A percentile compares a stretch with the other conserved stretches of the same genome.
phyloP scores from a whole-genome alignment of 1,140 invertebrate genomes.

The Apocrypta bakeri region DNA sequence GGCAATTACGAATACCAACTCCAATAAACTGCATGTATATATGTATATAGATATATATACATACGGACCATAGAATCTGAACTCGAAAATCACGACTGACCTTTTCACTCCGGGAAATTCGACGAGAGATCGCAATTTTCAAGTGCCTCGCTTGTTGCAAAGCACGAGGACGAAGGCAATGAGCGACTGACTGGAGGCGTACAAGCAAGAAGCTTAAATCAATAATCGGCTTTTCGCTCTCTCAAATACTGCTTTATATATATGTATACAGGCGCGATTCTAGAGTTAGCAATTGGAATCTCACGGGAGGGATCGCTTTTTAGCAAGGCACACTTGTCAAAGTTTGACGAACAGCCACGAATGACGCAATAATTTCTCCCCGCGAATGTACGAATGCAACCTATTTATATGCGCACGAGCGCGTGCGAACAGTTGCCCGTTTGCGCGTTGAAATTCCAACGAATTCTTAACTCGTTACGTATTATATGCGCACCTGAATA shows the following conservation, averaged over 20 bases:
- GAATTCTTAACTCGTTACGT: too few species aligned
- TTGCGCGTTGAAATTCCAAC: too few species aligned
- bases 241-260: not conserved
- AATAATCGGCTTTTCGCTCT: conserved; percentile 39
- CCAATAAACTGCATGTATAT: too few species aligned
- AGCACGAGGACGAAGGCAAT: not conserved
- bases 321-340: conserved; percentile 37
- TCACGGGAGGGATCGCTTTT: not conserved
- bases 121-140: not conserved
- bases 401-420: not conserved
- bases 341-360: conserved; percentile 26
- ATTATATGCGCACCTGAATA: too few species aligned
- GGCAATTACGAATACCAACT: too few species aligned
- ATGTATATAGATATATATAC: too few species aligned
- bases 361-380: conserved; percentile 24
- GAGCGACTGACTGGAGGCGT: not conserved
- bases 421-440: not conserved
- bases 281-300: not conserved
- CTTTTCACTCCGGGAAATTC: not conserved
- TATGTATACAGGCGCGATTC: too few species aligned
- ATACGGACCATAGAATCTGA: too few species aligned
- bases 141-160: too few species aligned
- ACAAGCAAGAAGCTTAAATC: not conserved
- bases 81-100: too few species aligned
- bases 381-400: not conserved